Evolutionary conservation across 2,113 vertebrate genomes (phyloP), one percentile per base, ranked within the genome.

Genomic region (Aspiorhynchus laticeps): DNA sequence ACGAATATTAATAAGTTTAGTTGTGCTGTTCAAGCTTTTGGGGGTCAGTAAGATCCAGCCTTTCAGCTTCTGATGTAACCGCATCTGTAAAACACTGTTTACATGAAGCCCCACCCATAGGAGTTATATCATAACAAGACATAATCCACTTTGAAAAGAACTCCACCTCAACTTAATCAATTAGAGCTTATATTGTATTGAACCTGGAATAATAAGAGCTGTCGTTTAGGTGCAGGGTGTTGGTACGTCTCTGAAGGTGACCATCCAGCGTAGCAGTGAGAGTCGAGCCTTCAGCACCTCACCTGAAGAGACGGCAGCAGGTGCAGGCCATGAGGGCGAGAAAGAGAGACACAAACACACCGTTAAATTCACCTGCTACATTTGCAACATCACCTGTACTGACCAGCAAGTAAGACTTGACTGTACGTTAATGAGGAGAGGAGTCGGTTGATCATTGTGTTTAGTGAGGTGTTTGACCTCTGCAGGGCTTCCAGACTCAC

Each of bases 241-340:
- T 1, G 96, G 96, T 6, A 94, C 96, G 17, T 96, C 95, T 7
- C 94, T 99, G 89, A 98, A 98, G 93, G 98, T 99, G 84, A 99
- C 98, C 74, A 99, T 99, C 88, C 97, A 98, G 93, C 97, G 94
- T 89, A 96, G 96, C 93, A 97, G 96, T 0, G 95, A 97, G 90
- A 97, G 97, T 92, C 93, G 98, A 80, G 98, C 96, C 75, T 98
- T 99, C 38, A 96, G 95, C 93, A 97, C 95, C 0, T 92, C 92
- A 1, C 89, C 89, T 38, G 92, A 90, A 92, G 94, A 93, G 36
- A 79, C 56, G 2, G 85, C 73, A n/a, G 81, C 73, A 12, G 10
- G 56, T 21, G 67, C 67, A 56, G 79, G 87, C n/a, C 85, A 75
- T 69, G 65, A 87, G 6, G 67, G 91, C 0, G 95, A 95, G 2